Evolutionary conservation across 1,140 invertebrate species (phyloP).

Genomic region (Drosophila subpulchrella): DNA sequence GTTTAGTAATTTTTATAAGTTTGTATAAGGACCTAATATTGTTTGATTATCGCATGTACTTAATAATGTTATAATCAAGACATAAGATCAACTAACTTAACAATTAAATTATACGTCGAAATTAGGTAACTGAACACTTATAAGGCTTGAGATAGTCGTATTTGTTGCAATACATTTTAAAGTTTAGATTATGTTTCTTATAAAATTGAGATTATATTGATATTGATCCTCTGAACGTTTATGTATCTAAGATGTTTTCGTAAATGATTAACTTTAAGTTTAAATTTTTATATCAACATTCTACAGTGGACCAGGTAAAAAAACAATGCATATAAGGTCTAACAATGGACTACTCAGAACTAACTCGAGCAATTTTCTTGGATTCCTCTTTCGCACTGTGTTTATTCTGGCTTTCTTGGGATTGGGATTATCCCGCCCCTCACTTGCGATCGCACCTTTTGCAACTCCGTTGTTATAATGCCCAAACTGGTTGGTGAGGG

Average conservation of each 20-base stretch:
- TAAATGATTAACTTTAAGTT: neutral
- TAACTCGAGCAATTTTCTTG: conserved; percentile 5
- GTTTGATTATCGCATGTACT: too few relatives aligned
- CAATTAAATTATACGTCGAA: too few relatives aligned
- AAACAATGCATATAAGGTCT: neutral
- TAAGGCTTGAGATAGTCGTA: too few relatives aligned
- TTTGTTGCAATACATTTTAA: too few relatives aligned
- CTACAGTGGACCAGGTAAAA: neutral
- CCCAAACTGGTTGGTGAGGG: conserved; percentile 30
- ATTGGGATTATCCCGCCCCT: conserved; percentile 25
- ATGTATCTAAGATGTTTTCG: neutral
- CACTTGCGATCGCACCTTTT: conserved; percentile 44
- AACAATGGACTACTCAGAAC: conserved; percentile 12
- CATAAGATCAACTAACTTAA: too few relatives aligned
- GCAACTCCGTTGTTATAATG: conserved; percentile 31
- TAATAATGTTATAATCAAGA: too few relatives aligned
- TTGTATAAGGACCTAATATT: too few relatives aligned
- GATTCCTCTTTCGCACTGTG: neutral
- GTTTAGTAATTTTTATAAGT: neutral
- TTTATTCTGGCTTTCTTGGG: conserved; percentile 29
- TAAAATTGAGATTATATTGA: too few relatives aligned
- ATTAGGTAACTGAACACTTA: too few relatives aligned
- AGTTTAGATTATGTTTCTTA: too few relatives aligned
- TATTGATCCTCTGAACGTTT: too few relatives aligned
- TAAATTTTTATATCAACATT: too few relatives aligned